Evolutionary conservation across 1,140 invertebrate species (phyloP).

Genomic region (Pseudomyrmex gracilis): DNA sequence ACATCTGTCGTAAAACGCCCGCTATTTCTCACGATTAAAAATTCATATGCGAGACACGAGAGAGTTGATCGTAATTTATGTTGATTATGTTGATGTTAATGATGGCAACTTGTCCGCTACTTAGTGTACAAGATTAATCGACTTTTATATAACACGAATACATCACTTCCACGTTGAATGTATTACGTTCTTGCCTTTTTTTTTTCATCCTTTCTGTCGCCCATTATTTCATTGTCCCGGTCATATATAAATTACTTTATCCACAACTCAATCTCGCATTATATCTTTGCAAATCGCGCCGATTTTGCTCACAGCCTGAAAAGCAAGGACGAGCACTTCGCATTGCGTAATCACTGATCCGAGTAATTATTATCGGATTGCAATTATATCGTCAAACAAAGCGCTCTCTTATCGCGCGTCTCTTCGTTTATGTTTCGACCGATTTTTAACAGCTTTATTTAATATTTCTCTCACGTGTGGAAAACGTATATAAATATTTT

Average conservation of each 20-base stretch:
- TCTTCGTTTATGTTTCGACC: not conserved
- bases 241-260: not conserved
- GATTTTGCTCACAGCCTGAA: not conserved
- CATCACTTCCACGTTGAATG: not conserved
- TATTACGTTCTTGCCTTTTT: not conserved
- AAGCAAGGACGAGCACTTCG: not conserved
- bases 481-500: too few species aligned
- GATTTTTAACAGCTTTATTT: not conserved
- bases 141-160: not conserved
- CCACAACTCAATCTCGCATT: not conserved
- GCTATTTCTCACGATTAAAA: conserved; percentile 35
- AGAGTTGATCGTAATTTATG: conserved; percentile 29
- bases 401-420: not conserved
- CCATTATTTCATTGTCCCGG: not conserved
- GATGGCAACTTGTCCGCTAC: not conserved
- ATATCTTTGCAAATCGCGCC: not conserved
- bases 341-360: not conserved
- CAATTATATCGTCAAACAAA: not conserved
- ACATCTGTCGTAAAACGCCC: not conserved
- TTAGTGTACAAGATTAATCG: not conserved
- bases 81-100: conserved; percentile 34
- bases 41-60: conserved; percentile 6
- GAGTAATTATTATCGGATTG: not conserved
- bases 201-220: not conserved
- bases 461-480: not conserved